Conservation (phyloP, 2,113 vertebrate species). For the Labeo rohita region DNA sequence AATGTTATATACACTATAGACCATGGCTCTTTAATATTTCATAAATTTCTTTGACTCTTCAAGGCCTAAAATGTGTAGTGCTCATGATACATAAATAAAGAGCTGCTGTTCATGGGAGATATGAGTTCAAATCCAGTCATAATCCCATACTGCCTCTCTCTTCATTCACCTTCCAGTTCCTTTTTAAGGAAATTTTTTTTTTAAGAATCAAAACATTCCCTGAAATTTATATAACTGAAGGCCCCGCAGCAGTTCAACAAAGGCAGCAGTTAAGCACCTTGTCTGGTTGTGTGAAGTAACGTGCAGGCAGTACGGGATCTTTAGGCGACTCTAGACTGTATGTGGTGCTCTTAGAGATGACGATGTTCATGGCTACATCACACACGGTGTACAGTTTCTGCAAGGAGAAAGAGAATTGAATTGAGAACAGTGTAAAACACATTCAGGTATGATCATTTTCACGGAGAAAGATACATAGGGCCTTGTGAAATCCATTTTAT, state of each 20-base stretch:
- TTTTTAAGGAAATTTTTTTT: background rate
- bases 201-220: background rate
- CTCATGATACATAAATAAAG: background rate
- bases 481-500: no score
- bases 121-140: background rate
- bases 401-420: conserved; percentile 27
- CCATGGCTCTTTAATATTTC: background rate
- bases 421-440: background rate
- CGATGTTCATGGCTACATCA: conserved; percentile 98
- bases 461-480: background rate
- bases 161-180: background rate
- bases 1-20: background rate
- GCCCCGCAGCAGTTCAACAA: background rate
- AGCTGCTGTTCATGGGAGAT: background rate
- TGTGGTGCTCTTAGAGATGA: conserved; percentile 98
- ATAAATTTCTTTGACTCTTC: background rate
- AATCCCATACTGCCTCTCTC: background rate
- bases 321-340: conserved; percentile 99
- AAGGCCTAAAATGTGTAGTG: background rate
- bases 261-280: conserved; percentile 79
- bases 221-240: conserved; percentile 3
- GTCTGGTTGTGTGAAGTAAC: conserved; percentile 96
- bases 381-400: conserved; percentile 99
- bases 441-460: background rate
- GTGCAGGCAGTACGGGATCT: conserved; percentile 93